These are phyloP conservation scores for Strongylocentrotus purpuratus DNA, from an alignment of 35 echinoderm and acorn worm genomes.

Conservation along the genomic window DNA sequence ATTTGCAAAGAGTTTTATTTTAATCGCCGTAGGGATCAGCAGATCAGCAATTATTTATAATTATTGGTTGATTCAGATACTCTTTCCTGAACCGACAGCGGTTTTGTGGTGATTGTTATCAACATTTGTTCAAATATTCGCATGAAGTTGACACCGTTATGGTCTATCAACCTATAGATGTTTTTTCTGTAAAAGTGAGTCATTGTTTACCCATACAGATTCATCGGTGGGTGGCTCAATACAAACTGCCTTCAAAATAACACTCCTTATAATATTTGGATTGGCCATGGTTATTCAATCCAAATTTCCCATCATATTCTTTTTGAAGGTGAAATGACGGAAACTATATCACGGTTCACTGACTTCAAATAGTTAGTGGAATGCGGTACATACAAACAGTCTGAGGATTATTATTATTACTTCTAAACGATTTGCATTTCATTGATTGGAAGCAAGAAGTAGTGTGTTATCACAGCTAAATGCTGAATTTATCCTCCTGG, in stretches of 20 bases:
- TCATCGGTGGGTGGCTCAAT: background rate
- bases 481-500: no score
- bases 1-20: no score
- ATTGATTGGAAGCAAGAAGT: no score
- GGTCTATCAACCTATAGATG: background rate
- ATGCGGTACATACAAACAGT: no score
- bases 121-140: background rate
- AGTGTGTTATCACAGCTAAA: no score
- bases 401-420: no score
- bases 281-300: background rate
- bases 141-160: background rate
- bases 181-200: background rate
- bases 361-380: background rate
- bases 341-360: background rate
- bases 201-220: background rate
- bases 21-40: no score
- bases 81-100: no score
- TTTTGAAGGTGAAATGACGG: background rate
- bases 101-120: background rate
- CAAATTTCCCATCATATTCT: background rate
- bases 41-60: no score
- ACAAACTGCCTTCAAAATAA: background rate
- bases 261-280: background rate
- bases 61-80: no score
- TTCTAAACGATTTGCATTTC: no score